Evolutionary conservation across 2,888 invertebrate species (phyloP).

Genomic region (Onchidella celtica): DNA sequence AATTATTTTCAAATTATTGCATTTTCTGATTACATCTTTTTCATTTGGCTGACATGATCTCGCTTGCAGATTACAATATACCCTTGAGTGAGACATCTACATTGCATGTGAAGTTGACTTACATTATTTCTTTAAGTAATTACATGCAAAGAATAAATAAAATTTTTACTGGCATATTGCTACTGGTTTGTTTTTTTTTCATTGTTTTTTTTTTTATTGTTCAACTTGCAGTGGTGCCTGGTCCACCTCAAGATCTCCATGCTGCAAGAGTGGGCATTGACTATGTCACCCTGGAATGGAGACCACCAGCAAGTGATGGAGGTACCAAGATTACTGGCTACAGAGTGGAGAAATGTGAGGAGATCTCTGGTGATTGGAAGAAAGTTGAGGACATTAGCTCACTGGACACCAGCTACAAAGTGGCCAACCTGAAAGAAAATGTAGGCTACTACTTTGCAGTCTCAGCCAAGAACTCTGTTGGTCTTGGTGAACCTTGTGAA

Average conservation of each 20-base stretch:
- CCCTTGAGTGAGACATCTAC: no score
- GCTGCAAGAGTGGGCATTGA: slow-evolving; percentile 59
- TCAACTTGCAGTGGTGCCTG: no score
- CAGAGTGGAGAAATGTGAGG: slow-evolving; percentile 58
- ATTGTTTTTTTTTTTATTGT: no score
- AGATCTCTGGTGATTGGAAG: slow-evolving; percentile 57
- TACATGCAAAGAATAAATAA: no score
- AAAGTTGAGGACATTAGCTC: slow-evolving; percentile 57
- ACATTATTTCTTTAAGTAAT: no score
- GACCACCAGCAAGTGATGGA: slow-evolving; percentile 63
- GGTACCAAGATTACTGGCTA: slow-evolving; percentile 67
- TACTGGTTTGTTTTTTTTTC: no score
- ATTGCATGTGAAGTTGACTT: no score
- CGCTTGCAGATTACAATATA: no score
- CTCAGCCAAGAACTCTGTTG: slow-evolving; percentile 70
- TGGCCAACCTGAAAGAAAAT: slow-evolving; percentile 61
- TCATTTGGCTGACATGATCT: no score
- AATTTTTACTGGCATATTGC: no score
- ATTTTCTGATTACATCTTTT: no score
- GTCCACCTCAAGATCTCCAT: slow-evolving; percentile 61
- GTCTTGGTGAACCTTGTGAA: slow-evolving; percentile 57
- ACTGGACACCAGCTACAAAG: slow-evolving; percentile 56
- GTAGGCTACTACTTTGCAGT: slow-evolving; percentile 71
- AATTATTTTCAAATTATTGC: no score
- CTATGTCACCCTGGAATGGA: slow-evolving; percentile 64